A percentile compares a stretch with the other conserved stretches of the same genome.
Conservation (phyloP, 2,113 vertebrate genomes). For the Labrus mixtus region DNA sequence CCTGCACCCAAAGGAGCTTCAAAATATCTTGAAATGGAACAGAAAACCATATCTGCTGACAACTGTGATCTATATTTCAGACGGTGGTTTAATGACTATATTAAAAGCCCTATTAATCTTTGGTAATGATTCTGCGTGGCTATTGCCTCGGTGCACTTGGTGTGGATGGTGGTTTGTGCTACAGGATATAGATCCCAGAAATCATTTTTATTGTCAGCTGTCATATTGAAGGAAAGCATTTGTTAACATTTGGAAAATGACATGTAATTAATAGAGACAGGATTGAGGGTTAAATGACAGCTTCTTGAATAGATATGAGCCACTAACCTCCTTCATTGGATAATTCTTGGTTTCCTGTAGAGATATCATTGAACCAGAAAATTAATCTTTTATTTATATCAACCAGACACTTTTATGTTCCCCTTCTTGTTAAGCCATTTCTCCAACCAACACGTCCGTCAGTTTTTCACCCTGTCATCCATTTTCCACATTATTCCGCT, state of each 20-base stretch:
- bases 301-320: constrained; percentile 30
- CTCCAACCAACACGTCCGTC: neutral
- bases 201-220: constrained; percentile 73
- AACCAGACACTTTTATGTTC: constrained; percentile 4
- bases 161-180: constrained; percentile 37
- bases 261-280: constrained; percentile 60
- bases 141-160: constrained; percentile 61
- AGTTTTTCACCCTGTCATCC: neutral
- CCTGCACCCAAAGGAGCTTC: constrained; percentile 37
- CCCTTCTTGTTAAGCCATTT: neutral
- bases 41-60: constrained; percentile 49
- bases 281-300: constrained; percentile 30
- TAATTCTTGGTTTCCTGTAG: neutral
- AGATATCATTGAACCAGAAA: neutral
- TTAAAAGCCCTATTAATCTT: constrained; percentile 79
- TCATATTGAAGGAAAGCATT: constrained; percentile 50
- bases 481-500: neutral
- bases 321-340: constrained; percentile 1
- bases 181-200: constrained; percentile 62
- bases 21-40: constrained; percentile 49
- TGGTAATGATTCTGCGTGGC: constrained; percentile 66
- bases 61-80: constrained; percentile 70
- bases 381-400: neutral
- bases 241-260: constrained; percentile 69
- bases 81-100: constrained; percentile 70